A percentile compares a stretch with the other conserved stretches of the same genome.
phyloP scores from a whole-genome alignment of 1,140 invertebrate species.

The Vanessa atalanta region DNA sequence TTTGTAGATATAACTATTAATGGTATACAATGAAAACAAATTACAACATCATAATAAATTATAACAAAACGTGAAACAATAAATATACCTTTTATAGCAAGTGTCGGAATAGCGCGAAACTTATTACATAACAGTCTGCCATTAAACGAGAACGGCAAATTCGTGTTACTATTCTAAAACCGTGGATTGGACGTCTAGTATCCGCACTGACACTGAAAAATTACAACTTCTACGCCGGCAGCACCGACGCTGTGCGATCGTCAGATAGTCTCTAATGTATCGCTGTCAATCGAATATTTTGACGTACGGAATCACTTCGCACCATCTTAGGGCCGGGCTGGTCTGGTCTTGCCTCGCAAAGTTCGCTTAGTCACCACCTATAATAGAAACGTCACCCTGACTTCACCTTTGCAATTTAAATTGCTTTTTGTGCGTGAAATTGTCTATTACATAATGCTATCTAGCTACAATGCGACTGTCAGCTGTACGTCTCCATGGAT shows the following conservation, averaged over 20 bases:
- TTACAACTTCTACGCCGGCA: constrained; percentile 61
- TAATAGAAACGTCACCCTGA: constrained; percentile 59
- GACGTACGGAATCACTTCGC: constrained; percentile 69
- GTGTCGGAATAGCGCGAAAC: constrained; percentile 5
- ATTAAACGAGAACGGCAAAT: constrained; percentile 14
- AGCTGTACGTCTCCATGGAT: constrained; percentile 1
- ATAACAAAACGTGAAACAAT: constrained; percentile 4
- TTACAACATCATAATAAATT: constrained; percentile 1
- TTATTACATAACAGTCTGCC: constrained; percentile 13
- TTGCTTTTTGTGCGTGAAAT: constrained; percentile 41
- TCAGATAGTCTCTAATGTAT: constrained; percentile 76
- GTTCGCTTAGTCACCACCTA: constrained; percentile 61
- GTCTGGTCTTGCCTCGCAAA: constrained; percentile 44
- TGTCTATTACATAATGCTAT: constrained; percentile 25
- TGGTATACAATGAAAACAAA: background rate
- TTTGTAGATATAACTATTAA: too few species aligned
- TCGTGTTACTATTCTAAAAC: constrained; percentile 43
- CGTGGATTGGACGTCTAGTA: constrained; percentile 69
- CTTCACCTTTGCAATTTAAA: constrained; percentile 57
- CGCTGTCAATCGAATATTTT: constrained; percentile 73
- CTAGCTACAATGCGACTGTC: background rate
- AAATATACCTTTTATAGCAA: constrained; percentile 15
- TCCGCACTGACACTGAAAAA: constrained; percentile 73
- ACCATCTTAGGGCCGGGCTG: constrained; percentile 49
- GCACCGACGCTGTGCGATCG: constrained; percentile 53